Percentiles rank a stretch among this genome's conserved stretches.
These are phyloP conservation scores for Gallinago jamesoni DNA, from an alignment of 2,113 vertebrate species.

Conservation along the genomic window DNA sequence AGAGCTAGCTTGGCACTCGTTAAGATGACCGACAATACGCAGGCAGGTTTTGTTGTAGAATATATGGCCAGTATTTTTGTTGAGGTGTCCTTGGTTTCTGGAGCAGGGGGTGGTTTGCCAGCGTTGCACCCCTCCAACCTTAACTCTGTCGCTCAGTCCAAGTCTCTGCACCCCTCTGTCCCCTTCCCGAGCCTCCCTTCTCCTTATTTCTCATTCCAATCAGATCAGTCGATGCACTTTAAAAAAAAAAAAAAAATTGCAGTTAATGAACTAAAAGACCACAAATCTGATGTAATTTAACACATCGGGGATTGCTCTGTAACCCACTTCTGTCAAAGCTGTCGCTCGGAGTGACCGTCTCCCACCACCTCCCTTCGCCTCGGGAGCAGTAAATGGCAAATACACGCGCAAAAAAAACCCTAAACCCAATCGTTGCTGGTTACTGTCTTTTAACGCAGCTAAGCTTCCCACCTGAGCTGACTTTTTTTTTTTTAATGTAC, in stretches of 20 bases:
- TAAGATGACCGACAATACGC: constrained; percentile 34
- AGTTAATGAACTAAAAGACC: constrained; percentile 45
- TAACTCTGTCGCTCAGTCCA: constrained; percentile 42
- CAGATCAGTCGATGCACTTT: constrained; percentile 72
- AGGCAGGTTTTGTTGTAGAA: constrained; percentile 61
- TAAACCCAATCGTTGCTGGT: background rate
- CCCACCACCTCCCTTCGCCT: background rate
- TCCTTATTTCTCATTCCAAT: constrained; percentile 50
- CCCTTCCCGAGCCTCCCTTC: background rate
- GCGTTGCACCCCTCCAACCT: constrained; percentile 38
- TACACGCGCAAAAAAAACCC: background rate
- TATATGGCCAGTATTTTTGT: constrained; percentile 73
- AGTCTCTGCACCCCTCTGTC: constrained; percentile 32
- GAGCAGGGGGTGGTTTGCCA: constrained; percentile 16
- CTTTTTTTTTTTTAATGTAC: background rate
- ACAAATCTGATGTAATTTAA: background rate
- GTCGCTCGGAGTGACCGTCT: background rate
- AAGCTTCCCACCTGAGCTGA: constrained; percentile 38
- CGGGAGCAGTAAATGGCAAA: background rate
- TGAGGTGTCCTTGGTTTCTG: constrained; percentile 52
- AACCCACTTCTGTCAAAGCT: constrained; percentile 18
- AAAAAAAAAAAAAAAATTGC: background rate
- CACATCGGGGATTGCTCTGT: constrained; percentile 26
- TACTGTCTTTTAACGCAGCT: constrained; percentile 39
- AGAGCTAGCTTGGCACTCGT: constrained; percentile 63